These are phyloP conservation scores for Psammodynastes pulverulentus DNA, from an alignment of 2,113 vertebrate species.

Conservation along the genomic window DNA sequence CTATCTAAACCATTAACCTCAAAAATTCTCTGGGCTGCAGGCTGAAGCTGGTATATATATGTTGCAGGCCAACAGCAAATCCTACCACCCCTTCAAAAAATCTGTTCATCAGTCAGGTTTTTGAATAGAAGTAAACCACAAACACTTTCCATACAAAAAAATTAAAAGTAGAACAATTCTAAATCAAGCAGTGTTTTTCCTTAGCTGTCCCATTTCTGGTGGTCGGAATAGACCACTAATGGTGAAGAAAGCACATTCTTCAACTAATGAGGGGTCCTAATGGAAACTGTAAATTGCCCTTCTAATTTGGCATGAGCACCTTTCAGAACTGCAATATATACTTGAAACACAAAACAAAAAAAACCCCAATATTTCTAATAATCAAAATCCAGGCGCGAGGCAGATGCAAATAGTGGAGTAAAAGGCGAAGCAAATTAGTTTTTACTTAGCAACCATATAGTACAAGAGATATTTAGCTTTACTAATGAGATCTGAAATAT, in stretches of 20 bases:
- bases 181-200: background rate
- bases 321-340: background rate
- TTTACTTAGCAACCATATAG: background rate
- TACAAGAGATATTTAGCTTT: background rate
- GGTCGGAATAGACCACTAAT: background rate
- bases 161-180: background rate
- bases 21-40: background rate
- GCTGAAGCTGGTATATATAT: background rate
- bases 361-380: background rate
- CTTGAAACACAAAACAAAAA: background rate
- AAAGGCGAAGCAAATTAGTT: background rate
- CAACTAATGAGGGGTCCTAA: background rate
- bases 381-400: background rate
- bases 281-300: background rate
- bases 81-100: background rate
- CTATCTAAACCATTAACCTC: background rate
- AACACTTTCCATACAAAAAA: background rate
- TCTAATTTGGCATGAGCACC: background rate
- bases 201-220: background rate
- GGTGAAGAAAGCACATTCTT: background rate
- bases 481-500: background rate
- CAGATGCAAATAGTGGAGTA: background rate
- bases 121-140: background rate
- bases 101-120: background rate
- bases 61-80: background rate